Evolutionary conservation across 2,888 invertebrate genomes (phyloP).

Genomic region (Parasteatoda lunata): DNA sequence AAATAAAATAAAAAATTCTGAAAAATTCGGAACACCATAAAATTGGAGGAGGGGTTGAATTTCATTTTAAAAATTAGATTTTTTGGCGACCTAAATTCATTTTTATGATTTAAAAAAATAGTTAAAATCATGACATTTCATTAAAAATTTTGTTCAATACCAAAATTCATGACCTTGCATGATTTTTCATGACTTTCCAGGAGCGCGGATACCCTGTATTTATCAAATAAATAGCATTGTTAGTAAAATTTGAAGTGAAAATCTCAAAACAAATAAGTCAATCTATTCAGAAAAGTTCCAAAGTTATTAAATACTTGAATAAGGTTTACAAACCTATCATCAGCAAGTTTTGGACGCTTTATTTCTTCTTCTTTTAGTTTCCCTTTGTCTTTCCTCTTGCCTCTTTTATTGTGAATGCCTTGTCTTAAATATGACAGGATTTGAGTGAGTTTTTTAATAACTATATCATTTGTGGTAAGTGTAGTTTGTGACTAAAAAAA

Average conservation of each 20-base stretch:
- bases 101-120: too few relatives aligned
- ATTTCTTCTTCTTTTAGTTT: conserved; percentile 52
- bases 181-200: too few relatives aligned
- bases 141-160: too few relatives aligned
- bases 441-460: conserved; percentile 97
- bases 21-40: too few relatives aligned
- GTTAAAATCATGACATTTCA: too few relatives aligned
- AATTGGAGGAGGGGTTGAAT: too few relatives aligned
- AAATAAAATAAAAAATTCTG: too few relatives aligned
- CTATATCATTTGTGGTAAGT: conserved; percentile 80
- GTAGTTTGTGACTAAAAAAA: conserved; percentile 76
- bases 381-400: conserved; percentile 78
- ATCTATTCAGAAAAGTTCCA: neutral
- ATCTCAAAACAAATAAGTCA: neutral
- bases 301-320: neutral
- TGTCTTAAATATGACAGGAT: conserved; percentile 95
- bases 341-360: conserved; percentile 54
- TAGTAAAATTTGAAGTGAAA: neutral
- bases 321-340: conserved; percentile 46
- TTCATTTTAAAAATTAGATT: too few relatives aligned
- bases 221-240: too few relatives aligned
- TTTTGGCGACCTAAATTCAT: too few relatives aligned
- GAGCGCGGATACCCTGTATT: too few relatives aligned
- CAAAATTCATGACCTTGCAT: too few relatives aligned
- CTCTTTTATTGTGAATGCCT: conserved; percentile 85